Evolutionary conservation across 1,140 invertebrate genomes (phyloP).

Genomic region (Drosophila gunungcola): DNA sequence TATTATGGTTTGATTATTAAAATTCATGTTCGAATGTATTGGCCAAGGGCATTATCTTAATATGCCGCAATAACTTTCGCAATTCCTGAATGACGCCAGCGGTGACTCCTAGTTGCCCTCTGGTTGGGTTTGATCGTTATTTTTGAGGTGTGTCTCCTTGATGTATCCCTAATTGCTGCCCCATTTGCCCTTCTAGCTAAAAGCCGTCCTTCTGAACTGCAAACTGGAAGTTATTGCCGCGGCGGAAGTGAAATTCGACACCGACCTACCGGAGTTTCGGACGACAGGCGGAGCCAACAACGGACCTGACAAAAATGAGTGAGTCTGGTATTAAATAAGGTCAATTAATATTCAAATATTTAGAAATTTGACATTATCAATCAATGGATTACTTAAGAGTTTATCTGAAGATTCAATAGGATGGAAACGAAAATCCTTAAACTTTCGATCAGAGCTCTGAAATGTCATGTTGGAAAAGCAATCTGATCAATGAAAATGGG

Average conservation of each 20-base stretch:
- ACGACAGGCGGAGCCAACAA: slow-evolving; percentile 75
- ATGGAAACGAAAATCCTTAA: too few species aligned
- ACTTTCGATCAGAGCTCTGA: too few species aligned
- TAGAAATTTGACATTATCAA: too few species aligned
- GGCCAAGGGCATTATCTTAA: slow-evolving; percentile 29
- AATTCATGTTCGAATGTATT: slow-evolving; percentile 27
- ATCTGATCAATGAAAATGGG: too few species aligned
- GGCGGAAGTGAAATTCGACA: slow-evolving; percentile 94
- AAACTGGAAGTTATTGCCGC: slow-evolving; percentile 90
- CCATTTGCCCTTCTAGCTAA: slow-evolving; percentile 89
- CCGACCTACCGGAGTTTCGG: slow-evolving; percentile 93
- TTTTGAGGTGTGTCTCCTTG: slow-evolving; percentile 63
- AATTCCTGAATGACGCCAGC: slow-evolving; percentile 50
- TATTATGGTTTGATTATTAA: slow-evolving; percentile 21
- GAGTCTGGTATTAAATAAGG: slow-evolving; percentile 5
- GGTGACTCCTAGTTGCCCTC: slow-evolving; percentile 54
- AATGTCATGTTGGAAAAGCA: too few species aligned
- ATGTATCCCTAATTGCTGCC: slow-evolving; percentile 17
- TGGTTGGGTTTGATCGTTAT: slow-evolving; percentile 69
- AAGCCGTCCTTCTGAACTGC: slow-evolving; percentile 94
- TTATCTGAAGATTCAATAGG: too few species aligned
- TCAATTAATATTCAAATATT: background rate
- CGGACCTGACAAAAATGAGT: slow-evolving; percentile 87
- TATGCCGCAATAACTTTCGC: slow-evolving; percentile 38
- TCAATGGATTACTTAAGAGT: too few species aligned